A percentile compares a stretch with the other conserved stretches of the same genome.
Conservation (phyloP, 2,797 vertebrate genomes). For the Distichodus sexfasciatus region DNA sequence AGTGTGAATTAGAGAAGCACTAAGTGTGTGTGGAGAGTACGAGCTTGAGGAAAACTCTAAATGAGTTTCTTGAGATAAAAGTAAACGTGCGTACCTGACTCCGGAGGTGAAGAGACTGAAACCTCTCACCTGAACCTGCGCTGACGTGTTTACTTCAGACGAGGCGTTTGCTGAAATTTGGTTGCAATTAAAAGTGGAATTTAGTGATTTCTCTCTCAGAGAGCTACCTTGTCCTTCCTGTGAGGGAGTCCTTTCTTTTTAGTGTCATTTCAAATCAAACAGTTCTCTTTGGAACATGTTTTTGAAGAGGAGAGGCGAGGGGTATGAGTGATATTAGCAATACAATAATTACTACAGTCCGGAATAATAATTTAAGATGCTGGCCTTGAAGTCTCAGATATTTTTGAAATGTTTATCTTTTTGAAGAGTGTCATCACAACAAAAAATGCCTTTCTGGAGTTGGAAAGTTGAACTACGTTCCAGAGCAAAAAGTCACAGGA, state of each 20-base stretch:
- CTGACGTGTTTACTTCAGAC: conserved; percentile 71
- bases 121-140: conserved; percentile 33
- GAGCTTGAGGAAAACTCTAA: too few species aligned
- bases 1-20: background rate
- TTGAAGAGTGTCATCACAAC: background rate
- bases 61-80: too few species aligned
- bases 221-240: conserved; percentile 52
- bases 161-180: conserved; percentile 56
- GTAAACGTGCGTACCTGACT: too few species aligned
- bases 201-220: conserved; percentile 56
- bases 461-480: background rate
- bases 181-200: conserved; percentile 75
- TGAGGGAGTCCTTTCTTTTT: conserved; percentile 46
- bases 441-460: background rate
- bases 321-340: conserved; percentile 9
- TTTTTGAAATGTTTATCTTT: background rate
- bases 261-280: conserved; percentile 30
- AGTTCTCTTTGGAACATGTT: background rate
- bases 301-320: too few species aligned
- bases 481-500: background rate
- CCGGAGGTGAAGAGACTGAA: conserved; percentile 56
- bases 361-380: background rate
- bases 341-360: conserved; percentile 8
- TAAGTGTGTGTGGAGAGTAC: background rate
- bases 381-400: conserved; percentile 24